A percentile compares a stretch with the other conserved stretches of the same genome.
phyloP scores from a whole-genome alignment of 2,797 vertebrate genomes.

The Hoplostethus mediterraneus region DNA sequence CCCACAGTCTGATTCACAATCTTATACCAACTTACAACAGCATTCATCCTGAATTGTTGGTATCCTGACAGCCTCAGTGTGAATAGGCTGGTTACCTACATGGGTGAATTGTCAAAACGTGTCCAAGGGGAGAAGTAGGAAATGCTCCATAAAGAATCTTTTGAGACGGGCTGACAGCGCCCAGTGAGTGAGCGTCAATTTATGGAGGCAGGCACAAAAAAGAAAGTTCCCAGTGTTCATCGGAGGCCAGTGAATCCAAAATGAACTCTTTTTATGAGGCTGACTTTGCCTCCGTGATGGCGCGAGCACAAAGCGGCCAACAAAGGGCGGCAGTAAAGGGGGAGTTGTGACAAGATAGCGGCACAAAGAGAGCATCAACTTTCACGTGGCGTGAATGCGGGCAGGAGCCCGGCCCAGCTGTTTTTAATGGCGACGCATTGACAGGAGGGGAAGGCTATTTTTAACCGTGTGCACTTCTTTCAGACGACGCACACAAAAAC shows the following conservation, averaged over 20 bases:
- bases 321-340: constrained; percentile 82
- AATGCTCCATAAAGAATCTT: constrained; percentile 78
- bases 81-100: constrained; percentile 73
- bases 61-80: constrained; percentile 51
- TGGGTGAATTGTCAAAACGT: constrained; percentile 76
- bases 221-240: constrained; percentile 83
- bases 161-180: constrained; percentile 76
- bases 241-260: constrained; percentile 83
- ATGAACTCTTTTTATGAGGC: constrained; percentile 88
- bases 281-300: constrained; percentile 78
- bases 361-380: constrained; percentile 87
- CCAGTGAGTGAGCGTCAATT: constrained; percentile 81
- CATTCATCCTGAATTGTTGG: constrained; percentile 10
- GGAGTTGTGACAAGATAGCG: constrained; percentile 83
- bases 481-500: constrained; percentile 70
- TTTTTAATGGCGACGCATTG: constrained; percentile 86
- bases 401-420: constrained; percentile 84
- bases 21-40: constrained; percentile 23
- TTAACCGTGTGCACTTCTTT: constrained; percentile 85
- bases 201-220: constrained; percentile 82
- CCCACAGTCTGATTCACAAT: constrained; percentile 10
- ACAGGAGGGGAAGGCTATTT: constrained; percentile 84
- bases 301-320: constrained; percentile 74
- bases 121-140: constrained; percentile 70
- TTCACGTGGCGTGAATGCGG: constrained; percentile 84